phyloP scores from a whole-genome alignment of 1,140 invertebrate genomes.

The Drosophila baimaii region DNA sequence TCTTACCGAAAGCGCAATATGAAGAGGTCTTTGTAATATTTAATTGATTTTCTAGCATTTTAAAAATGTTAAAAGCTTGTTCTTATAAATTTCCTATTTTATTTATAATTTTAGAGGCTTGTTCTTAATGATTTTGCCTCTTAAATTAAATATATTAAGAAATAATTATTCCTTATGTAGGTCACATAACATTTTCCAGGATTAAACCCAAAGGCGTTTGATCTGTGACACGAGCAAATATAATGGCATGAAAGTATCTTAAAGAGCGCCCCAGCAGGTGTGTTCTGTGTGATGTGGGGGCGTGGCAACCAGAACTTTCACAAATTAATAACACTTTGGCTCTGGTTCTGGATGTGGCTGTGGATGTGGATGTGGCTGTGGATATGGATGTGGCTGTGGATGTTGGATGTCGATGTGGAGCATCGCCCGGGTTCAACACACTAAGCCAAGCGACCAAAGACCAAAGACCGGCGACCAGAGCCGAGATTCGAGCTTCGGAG shows the following conservation, averaged over 20 bases:
- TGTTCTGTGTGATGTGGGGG: conserved; percentile 28
- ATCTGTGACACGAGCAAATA: not conserved
- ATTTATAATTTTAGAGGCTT: not conserved
- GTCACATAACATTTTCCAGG: accelerated
- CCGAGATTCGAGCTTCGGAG: conserved; percentile 21
- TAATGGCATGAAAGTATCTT: not conserved
- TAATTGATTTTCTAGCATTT: not conserved
- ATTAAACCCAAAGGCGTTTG: not conserved
- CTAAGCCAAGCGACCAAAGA: conserved; percentile 32
- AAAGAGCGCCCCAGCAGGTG: conserved; percentile 3
- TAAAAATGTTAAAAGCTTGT: not conserved
- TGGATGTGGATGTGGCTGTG: conserved; percentile 9
- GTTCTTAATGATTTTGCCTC: accelerated
- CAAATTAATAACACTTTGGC: conserved; percentile 76
- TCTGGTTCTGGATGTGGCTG: conserved; percentile 3
- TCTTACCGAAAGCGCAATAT: too few species aligned
- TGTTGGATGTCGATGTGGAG: conserved; percentile 26
- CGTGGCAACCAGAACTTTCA: conserved; percentile 77
- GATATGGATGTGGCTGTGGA: conserved; percentile 20
- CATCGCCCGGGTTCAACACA: conserved; percentile 67
- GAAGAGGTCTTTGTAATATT: not conserved
- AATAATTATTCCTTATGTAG: not conserved
- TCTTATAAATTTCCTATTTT: too few species aligned
- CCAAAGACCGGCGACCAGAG: conserved; percentile 29
- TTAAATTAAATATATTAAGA: not conserved